Evolutionary conservation across 2,113 vertebrate genomes (phyloP), one percentile per base, ranked within the genome.

Genomic region (Burhinus oedicnemus): DNA sequence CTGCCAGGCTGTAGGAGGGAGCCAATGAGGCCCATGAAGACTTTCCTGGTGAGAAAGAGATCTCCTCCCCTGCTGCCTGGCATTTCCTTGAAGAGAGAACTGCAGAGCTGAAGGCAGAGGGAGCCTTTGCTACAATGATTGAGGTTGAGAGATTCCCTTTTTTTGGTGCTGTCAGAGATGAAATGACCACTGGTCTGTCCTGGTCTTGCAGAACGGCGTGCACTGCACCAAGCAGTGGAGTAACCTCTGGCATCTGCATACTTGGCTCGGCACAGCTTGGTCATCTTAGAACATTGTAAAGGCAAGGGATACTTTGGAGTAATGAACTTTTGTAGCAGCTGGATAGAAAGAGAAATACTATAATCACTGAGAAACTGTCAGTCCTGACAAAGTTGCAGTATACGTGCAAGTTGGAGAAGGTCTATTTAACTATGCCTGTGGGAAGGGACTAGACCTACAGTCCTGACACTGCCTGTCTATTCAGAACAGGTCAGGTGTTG

Each of bases 101-200:
- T 40, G 57, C 12, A 7, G 79, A 90, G 71, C 86, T 69, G 88
- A 95, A 95, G 94, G 60, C 86, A 93, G 91, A 86, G 80, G 93
- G 83, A 96, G 66, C 86, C 30, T 95, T 90, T 90, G 76, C 68
- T 55, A 62, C 76, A 86, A 61, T 5, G 26, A 70, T 83, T 87
- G 54, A 62, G 13, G 19, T 36, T 90, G 54, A 88, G 71, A 36
- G 32, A 70, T 47, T 84, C 34, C 3, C 8, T 45, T 72, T 38
- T 74, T 55, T 65, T n/a, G 13, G 32, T 34, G 2, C 15, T 34
- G 57, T 45, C 45, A 81, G 38, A 82, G 64, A 12, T 6, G 29
- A 71, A 79, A n/a, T 4, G 27, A 25, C 54, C 7, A 3, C 15
- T 18, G 11, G 22, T n/a, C n/a, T n/a, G 47, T 25, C 38, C 47